Base-by-base conservation (phyloP, 2,888 invertebrate genomes). In the Torymus auratus region DNA sequence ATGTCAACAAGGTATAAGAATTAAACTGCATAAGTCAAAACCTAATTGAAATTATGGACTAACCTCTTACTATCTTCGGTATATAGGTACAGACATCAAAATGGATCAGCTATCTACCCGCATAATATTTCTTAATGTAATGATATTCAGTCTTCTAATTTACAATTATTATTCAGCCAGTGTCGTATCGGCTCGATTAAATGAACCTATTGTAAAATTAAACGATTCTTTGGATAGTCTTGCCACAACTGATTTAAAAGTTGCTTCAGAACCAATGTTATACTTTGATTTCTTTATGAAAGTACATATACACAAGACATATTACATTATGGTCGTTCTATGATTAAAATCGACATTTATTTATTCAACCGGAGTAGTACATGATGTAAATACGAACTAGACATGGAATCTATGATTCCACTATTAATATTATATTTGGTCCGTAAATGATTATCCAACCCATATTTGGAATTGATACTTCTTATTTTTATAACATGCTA, bases 101-200 rank as follows among this genome's bases (percentile, higher is more conserved):
- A 88, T 88, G 4, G 83, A 83, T 5, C 85, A 77, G 52, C 17
- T 87, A 11, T 84, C 88, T 3, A 85, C 87, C 7, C 88, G 88
- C 2, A 84, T 89, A 2, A 86, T 85, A 7, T 83, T 89, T 7
- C 76, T 88, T 7, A 85, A 87, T 64, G 79, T 88, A 3, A 84
- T 87, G 60, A 15, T 89, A 7, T 88, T 88, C 76, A 87, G 88
- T 52, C 84, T 88, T 68, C 82, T 89, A 23, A 84, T 88, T 28
- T 88, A 87, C 55, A 89, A 89, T 82, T 90, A 89, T 76, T 89
- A 89, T 61, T 87, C 88, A 0, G 89, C 86, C 2, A 88, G 88
- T 74, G 85, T 89, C 5, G 89, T 90, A 2, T 89, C 89, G 1
- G 86, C 87, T 2, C 86, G 88, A 61, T 79, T 90, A 11, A 88